phyloP scores from a whole-genome alignment of 2,888 invertebrate species.

The Loripinus fragilis region DNA sequence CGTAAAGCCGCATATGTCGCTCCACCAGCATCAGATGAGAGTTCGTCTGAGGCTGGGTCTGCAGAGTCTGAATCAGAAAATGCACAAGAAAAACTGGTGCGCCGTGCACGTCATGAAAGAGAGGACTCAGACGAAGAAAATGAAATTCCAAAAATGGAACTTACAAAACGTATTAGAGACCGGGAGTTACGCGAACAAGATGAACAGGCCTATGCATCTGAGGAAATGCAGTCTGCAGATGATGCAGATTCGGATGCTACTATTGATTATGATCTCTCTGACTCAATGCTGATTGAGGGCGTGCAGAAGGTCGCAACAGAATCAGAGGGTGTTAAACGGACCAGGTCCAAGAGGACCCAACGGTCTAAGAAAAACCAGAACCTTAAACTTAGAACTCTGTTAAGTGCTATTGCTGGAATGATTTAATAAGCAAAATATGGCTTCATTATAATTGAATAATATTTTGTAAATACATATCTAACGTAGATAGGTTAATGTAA shows the following conservation, averaged over 20 bases:
- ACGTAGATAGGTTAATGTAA: background rate
- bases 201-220: background rate
- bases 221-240: background rate
- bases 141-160: slow-evolving; percentile 37
- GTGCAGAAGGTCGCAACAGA: background rate
- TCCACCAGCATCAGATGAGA: slow-evolving; percentile 3
- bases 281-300: background rate
- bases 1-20: slow-evolving; percentile 22
- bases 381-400: background rate
- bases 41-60: background rate
- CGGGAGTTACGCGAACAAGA: background rate
- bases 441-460: background rate
- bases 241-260: slow-evolving; percentile 6
- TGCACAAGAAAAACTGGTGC: background rate
- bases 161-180: background rate
- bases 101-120: background rate
- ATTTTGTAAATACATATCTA: background rate
- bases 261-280: background rate
- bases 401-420: slow-evolving; percentile 10
- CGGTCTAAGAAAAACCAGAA: background rate
- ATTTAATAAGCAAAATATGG: too few species aligned
- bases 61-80: background rate
- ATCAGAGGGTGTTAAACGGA: background rate
- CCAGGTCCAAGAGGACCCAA: background rate
- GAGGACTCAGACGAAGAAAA: slow-evolving; percentile 18